These are phyloP conservation scores for Monopis laevigella DNA, from an alignment of 2,888 invertebrate species.

Conservation along the genomic window DNA sequence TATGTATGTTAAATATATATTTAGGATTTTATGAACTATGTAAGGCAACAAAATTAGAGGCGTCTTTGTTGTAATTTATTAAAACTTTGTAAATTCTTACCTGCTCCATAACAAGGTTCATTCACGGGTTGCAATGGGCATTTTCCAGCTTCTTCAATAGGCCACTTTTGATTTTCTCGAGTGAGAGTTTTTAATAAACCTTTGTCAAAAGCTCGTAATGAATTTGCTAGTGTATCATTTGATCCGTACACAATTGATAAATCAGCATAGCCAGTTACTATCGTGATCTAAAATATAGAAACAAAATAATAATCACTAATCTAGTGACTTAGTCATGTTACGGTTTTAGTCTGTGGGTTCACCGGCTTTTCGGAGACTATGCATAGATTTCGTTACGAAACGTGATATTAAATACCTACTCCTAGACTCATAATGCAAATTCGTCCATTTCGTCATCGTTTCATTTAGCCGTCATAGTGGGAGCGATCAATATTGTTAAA, in stretches of 20 bases:
- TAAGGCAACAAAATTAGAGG: neutral
- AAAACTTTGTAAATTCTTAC: conserved; percentile 34
- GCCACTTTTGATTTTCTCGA: conserved; percentile 68
- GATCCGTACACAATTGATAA: conserved; percentile 79
- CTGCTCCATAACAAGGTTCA: conserved; percentile 73
- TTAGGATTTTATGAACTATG: neutral
- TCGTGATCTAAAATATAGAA: conserved; percentile 45
- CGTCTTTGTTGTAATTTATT: neutral
- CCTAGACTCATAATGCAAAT: too few relatives aligned
- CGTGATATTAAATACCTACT: too few relatives aligned
- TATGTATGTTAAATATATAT: too few relatives aligned
- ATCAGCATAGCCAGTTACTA: conserved; percentile 71
- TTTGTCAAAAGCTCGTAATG: conserved; percentile 67
- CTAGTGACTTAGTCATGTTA: too few relatives aligned
- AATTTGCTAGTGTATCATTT: conserved; percentile 62
- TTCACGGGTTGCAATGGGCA: conserved; percentile 61
- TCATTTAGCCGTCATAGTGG: too few relatives aligned
- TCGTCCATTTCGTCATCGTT: too few relatives aligned
- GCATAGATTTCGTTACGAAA: too few relatives aligned
- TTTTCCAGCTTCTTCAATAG: conserved; percentile 63
- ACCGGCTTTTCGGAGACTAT: too few relatives aligned
- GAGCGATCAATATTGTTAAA: too few relatives aligned
- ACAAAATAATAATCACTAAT: too few relatives aligned
- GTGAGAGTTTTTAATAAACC: conserved; percentile 68
- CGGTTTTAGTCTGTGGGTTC: too few relatives aligned